These are phyloP conservation scores for Lutraria rhynchaena DNA, from an alignment of 1,140 invertebrate species.

Conservation along the genomic window DNA sequence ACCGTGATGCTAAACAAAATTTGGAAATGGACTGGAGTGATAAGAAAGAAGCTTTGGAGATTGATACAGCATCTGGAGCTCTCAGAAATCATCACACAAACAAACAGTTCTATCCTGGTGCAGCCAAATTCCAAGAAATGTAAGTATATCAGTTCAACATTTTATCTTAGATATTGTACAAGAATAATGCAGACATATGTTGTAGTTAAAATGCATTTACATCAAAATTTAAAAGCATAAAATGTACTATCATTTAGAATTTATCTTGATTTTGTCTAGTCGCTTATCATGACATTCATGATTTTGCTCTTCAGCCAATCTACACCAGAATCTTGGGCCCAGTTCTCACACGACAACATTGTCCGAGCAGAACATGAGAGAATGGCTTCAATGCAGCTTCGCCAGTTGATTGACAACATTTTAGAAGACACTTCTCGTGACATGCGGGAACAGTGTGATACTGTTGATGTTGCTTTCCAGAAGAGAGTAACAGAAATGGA, in stretches of 20 bases:
- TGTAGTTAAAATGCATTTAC: too few relatives aligned
- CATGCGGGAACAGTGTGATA: constrained; percentile 82
- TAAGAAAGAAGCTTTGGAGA: constrained; percentile 90
- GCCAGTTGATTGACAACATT: constrained; percentile 81
- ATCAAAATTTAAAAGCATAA: too few relatives aligned
- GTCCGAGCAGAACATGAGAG: constrained; percentile 81
- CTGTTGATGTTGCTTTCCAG: constrained; percentile 80
- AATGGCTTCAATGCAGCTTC: constrained; percentile 82
- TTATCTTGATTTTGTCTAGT: too few relatives aligned
- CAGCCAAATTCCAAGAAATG: constrained; percentile 82
- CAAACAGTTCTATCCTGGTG: constrained; percentile 82
- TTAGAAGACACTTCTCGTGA: constrained; percentile 82
- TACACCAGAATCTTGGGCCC: constrained; percentile 83
- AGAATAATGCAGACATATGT: too few relatives aligned
- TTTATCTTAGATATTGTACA: too few relatives aligned
- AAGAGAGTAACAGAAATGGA: constrained; percentile 80
- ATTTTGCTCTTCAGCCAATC: constrained; percentile 78
- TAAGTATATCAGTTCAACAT: too few relatives aligned
- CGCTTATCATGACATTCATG: neutral
- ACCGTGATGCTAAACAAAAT: constrained; percentile 89
- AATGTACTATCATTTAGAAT: too few relatives aligned
- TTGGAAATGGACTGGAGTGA: constrained; percentile 95
- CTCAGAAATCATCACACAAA: constrained; percentile 81
- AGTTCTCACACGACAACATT: constrained; percentile 83
- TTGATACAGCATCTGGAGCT: constrained; percentile 84